Evolutionary conservation across 2,888 invertebrate genomes (phyloP).

Genomic region (Melanchra persicariae): DNA sequence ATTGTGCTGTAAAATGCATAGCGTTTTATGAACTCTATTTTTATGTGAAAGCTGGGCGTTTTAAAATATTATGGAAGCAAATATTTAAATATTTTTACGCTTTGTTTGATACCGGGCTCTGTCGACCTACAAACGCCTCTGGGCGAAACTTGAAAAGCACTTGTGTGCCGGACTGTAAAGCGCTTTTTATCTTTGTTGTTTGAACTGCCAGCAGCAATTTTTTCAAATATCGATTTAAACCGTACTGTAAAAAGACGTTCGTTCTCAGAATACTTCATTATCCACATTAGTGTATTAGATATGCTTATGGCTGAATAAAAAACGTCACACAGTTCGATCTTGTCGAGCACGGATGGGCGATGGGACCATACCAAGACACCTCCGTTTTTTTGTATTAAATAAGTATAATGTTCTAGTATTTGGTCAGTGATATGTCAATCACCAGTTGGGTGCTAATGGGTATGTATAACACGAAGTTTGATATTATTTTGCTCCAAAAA

Average conservation of each 20-base stretch:
- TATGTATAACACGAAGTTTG: neutral
- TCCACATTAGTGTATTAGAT: too few species aligned
- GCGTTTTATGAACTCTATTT: conserved; percentile 35
- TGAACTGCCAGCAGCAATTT: conserved; percentile 5
- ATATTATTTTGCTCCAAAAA: too few species aligned
- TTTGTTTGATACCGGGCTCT: conserved; percentile 38
- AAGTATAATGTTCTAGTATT: neutral
- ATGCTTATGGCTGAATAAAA: too few species aligned
- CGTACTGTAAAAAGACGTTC: neutral
- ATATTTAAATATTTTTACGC: conserved; percentile 51
- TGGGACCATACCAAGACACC: too few species aligned
- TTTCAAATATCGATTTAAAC: conserved; percentile 6
- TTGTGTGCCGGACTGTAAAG: conserved; percentile 35
- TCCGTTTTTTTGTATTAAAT: neutral
- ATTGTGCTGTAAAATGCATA: conserved; percentile 36
- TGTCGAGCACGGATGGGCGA: too few species aligned
- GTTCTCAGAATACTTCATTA: too few species aligned
- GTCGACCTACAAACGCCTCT: conserved; percentile 40
- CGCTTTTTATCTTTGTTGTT: conserved; percentile 15
- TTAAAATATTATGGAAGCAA: conserved; percentile 49
- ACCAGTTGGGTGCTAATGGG: neutral
- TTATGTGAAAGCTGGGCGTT: conserved; percentile 32
- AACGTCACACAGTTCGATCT: too few species aligned
- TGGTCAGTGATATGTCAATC: neutral
- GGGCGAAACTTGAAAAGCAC: conserved; percentile 36